These are phyloP conservation scores for Lepidochitona cinerea DNA, from an alignment of 2,888 invertebrate species.

Conservation along the genomic window DNA sequence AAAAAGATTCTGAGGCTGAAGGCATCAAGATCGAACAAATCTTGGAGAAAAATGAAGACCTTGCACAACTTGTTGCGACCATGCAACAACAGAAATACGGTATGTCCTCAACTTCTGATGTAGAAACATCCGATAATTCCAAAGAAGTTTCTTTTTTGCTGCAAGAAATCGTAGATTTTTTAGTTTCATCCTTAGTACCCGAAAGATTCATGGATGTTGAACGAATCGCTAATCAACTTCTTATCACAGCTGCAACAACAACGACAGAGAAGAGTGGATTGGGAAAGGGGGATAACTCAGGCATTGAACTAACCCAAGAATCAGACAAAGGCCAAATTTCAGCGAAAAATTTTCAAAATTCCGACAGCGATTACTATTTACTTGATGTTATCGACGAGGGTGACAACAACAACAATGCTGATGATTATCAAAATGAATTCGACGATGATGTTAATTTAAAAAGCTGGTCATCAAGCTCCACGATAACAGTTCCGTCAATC, in stretches of 20 bases:
- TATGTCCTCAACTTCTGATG: not conserved
- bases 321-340: not conserved
- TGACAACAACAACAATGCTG: conserved; percentile 6
- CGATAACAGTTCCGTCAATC: conserved; percentile 21
- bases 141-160: not conserved
- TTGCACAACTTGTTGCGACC: conserved; percentile 36
- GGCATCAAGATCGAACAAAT: conserved; percentile 85
- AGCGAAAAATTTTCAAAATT: not conserved
- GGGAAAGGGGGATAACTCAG: not conserved
- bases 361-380: not conserved
- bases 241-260: not conserved
- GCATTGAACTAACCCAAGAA: not conserved
- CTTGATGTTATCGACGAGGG: conserved; percentile 1
- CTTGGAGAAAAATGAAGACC: conserved; percentile 69
- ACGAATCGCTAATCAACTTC: not conserved
- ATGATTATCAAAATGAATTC: not conserved
- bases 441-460: not conserved
- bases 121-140: not conserved
- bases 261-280: not conserved
- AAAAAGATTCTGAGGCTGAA: conserved; percentile 82
- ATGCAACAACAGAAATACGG: not conserved
- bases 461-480: conserved; percentile 34
- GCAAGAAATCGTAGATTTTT: not conserved
- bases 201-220: not conserved
- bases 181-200: not conserved